These are phyloP conservation scores for Cherax destructor DNA, from an alignment of 1,140 invertebrate genomes.

Conservation along the genomic window DNA sequence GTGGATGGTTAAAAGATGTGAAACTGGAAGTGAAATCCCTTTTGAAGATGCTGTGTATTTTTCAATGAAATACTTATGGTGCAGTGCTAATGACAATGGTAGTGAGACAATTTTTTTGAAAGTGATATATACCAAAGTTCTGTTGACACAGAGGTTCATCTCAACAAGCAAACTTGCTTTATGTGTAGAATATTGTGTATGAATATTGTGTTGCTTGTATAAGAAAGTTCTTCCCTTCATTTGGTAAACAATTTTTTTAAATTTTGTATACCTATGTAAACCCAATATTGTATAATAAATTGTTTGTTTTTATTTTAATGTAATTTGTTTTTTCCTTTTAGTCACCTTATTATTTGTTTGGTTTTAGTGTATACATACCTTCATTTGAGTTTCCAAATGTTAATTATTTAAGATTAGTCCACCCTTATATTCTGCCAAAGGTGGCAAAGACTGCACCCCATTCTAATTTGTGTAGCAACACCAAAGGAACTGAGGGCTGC, in stretches of 20 bases:
- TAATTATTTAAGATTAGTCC: background rate
- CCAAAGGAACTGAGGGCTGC: background rate
- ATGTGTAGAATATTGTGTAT: slow-evolving; percentile 39
- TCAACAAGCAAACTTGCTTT: slow-evolving; percentile 39
- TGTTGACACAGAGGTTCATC: slow-evolving; percentile 37
- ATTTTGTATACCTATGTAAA: no score
- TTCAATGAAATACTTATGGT: slow-evolving; percentile 35
- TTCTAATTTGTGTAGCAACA: background rate
- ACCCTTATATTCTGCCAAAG: background rate
- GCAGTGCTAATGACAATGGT: slow-evolving; percentile 24
- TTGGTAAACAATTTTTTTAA: background rate
- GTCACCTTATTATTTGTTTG: background rate
- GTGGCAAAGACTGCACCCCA: background rate
- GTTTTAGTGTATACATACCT: background rate
- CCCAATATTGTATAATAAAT: no score
- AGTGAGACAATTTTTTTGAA: slow-evolving; percentile 38
- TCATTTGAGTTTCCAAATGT: background rate
- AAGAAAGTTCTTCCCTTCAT: slow-evolving; percentile 22
- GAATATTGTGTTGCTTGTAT: slow-evolving; percentile 54
- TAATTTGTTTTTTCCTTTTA: background rate
- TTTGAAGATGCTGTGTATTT: slow-evolving; percentile 35
- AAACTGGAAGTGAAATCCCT: background rate
- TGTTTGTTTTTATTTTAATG: background rate
- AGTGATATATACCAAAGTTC: slow-evolving; percentile 57
- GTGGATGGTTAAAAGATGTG: background rate